Base-by-base conservation (phyloP, 92 coral and sea anemone species). In the Blastomussa wellsi region DNA sequence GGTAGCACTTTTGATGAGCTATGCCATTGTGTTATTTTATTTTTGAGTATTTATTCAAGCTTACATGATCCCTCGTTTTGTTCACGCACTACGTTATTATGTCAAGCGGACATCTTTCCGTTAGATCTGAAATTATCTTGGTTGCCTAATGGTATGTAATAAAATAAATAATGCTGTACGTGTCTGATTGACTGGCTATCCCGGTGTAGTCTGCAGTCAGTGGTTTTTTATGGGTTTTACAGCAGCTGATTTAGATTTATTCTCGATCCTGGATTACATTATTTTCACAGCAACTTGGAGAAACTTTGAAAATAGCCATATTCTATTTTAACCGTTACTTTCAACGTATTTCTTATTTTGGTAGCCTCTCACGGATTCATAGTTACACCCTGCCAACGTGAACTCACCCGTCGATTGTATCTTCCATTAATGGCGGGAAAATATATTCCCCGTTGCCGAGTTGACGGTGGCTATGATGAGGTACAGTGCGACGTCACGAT, bases 381-480 rank as follows among this genome's bases (percentile, higher is more conserved):
- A 31, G 77, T 86, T 20, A 89, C 97, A 13, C 93, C 93, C 31
- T 93, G 97, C 78, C 97, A 93, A 83, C 91, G 90, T 26, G 88
- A 86, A 82, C 97, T 87, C 49, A 89, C 88, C 60, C 87, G 91
- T 38, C 86, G 87, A 36, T 68, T 69, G 36, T 79, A 89, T 82
- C 72, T 86, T 29, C 90, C 93, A 5, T 66, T 79, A 37, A 41
- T 83, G 51, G 81, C 85, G 12, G 89, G 89, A 16, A 84, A 47
- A 32, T 83, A 91, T 38, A 86, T 88, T 9, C 93, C 97, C 62
- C 76, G 77, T 70, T 93, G 97, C 67, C 84, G 64, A 37, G 86
- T 92, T 33, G 90, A 89, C 53, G 97, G 97, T 15, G 84, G 86
- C 15, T 93, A 88, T 66, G 91, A 84, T 62, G 91, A 92, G 20